Conservation (phyloP, 2,113 vertebrate genomes). For the Rhipidura dahli region DNA sequence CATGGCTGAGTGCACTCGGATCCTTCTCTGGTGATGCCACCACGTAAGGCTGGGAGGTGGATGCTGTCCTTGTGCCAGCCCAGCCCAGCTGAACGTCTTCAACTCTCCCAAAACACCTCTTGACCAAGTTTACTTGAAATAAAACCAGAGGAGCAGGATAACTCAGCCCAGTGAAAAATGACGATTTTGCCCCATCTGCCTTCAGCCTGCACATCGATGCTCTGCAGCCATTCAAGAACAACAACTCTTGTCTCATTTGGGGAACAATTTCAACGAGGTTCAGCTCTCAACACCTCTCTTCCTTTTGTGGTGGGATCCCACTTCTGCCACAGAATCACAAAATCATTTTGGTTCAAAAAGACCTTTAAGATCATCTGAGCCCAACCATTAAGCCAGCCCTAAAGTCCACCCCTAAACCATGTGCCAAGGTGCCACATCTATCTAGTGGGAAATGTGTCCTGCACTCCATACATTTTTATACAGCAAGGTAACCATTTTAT, state of each 20-base stretch:
- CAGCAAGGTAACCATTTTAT: background rate
- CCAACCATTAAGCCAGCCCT: background rate
- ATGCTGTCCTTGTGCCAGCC: background rate
- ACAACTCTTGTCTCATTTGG: background rate
- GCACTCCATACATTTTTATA: background rate
- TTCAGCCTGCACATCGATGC: background rate
- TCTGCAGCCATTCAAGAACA: background rate
- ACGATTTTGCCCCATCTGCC: background rate
- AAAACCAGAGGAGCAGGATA: background rate
- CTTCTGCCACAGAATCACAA: background rate
- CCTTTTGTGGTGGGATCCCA: background rate
- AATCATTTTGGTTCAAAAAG: background rate
- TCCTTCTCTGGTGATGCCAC: no score
- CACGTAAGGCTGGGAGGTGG: background rate
- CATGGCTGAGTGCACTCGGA: accelerated
- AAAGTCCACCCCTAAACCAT: background rate
- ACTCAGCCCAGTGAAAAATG: background rate
- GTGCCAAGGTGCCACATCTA: background rate
- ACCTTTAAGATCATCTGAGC: background rate
- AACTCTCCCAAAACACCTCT: background rate
- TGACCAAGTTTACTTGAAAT: background rate
- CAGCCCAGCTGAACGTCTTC: background rate
- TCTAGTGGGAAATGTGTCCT: background rate
- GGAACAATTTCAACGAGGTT: background rate
- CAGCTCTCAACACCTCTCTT: background rate